Base-by-base conservation (phyloP, 2,113 vertebrate species). In the Emydura subglobosa region DNA sequence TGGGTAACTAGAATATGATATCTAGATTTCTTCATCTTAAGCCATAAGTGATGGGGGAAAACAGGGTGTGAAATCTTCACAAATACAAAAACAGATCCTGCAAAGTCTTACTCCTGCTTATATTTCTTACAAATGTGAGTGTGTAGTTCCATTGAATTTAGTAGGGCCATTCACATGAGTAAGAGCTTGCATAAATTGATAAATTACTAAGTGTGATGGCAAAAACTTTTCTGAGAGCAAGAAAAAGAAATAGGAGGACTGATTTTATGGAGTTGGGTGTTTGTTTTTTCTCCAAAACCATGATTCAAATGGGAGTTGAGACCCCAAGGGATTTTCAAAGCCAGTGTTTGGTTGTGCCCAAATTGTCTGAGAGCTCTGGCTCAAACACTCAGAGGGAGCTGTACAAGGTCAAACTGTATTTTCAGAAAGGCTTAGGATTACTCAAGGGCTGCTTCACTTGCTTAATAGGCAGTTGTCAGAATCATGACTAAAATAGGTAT, bases 181-280 rank as follows among this genome's bases (percentile, higher is more conserved):
- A 34, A 92, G 72, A 7, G 19, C 24, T 25, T 84, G 1, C 29
- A 27, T 5, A 82, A 4, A 3, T 83, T 89, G 81, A 34, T 65
- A 24, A 82, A 50, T 57, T 85, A 1, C 5, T 86, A 42, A 7
- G 31, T 47, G 3, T 88, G 42, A 21, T 22, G 10, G 39, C 25
- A 44, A 42, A 76, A 44, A 22, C 22, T 76, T 74, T 76, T 22
- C 39, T 44, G 72, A 76, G 16, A 44, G 10, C n/a, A 68, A 72
- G 34, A 72, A 72, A 76, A 6, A 3, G 10, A 44, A 44, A 44
- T 7, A 44, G 21, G 39, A 87, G 61, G 13, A 0, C 1, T 17
- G 21, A 1, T 3, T n/a, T 78, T 47, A 89, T 79, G 14, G 44
- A 86, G 86, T 1, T 5, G 4, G 6, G 22, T 84, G 5, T 47